Base-by-base conservation (phyloP, 1,140 invertebrate genomes). In the Drosophila nikananu region DNA sequence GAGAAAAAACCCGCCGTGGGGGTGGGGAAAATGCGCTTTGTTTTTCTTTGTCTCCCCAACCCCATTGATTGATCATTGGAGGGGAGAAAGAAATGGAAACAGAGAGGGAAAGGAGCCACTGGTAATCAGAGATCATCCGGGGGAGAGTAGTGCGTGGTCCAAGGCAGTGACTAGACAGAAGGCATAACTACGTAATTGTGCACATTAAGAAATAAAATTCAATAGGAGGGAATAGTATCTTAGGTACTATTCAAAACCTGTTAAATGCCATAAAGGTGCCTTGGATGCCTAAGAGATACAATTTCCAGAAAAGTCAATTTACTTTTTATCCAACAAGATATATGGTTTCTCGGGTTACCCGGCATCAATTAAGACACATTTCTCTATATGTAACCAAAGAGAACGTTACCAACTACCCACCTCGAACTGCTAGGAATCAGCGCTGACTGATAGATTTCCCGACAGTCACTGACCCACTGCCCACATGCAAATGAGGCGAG, bases 381-480 rank as follows among this genome's bases (percentile, higher is more conserved):
- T 62, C 7, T 27, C 15, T 35, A 9, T 52, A 32, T 37, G 46
- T n/a, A 19, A 3, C 7, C 32, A 35, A 37, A 15, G 37, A 70
- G 39, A 54, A 67, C 32, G n/a, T 25, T 17, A 19, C 30, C 9
- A 51, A 42, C 67, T 54, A 32, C 67, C 67, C 67, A 71, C 67
- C 37, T 63, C 30, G 21, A 46, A 60, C 21, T 46, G 21, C 32
- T 9, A 54, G 35, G 39, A 54, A 68, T 68, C 64, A 37, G 23
- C 30, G 63, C 65, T 64, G 54, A 58, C 44, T 62, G 75, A 83
- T 61, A 42, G 74, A 63, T 72, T 61, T 73, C 55, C 19, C 76
- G 58, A 59, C 63, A 51, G 57, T 60, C 61, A 78, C 83, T 86
- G 84, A 86, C 83, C 83, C 83, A 86, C 83, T 86, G 80, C 83